A percentile compares a stretch with the other conserved stretches of the same genome.
Evolutionary conservation across 2,797 vertebrate species (phyloP).

Genomic region (Xenopus petersii): DNA sequence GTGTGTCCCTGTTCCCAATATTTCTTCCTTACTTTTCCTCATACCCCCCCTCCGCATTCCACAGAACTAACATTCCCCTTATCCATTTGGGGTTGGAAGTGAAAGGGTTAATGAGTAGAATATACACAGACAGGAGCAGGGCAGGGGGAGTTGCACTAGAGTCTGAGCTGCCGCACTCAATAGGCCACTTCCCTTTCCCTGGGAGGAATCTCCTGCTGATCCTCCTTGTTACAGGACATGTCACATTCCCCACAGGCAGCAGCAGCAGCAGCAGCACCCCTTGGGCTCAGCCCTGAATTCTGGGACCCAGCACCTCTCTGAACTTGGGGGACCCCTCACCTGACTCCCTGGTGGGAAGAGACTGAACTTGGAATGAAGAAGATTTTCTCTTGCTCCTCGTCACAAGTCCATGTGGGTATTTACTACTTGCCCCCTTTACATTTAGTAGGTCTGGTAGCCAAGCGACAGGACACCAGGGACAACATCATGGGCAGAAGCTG

Average conservation of each 20-base stretch:
- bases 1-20: no score
- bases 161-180: no score
- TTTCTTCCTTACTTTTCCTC: no score
- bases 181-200: conserved; percentile 7
- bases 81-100: no score
- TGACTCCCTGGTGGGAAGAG: not conserved
- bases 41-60: no score
- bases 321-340: not conserved
- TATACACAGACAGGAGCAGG: no score
- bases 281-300: not conserved
- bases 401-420: conserved; percentile 35
- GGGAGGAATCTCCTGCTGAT: not conserved
- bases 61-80: no score
- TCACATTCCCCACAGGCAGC: not conserved
- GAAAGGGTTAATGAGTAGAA: no score
- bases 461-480: no score
- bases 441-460: no score
- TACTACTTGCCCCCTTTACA: not conserved
- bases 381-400: conserved; percentile 38
- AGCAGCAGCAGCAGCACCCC: not conserved
- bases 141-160: no score
- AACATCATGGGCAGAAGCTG: no score
- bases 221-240: not conserved
- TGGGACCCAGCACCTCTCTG: not conserved
- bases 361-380: conserved; percentile 20